These are phyloP conservation scores for Diabrotica undecimpunctata DNA, from an alignment of 1,140 invertebrate genomes.

Conservation along the genomic window DNA sequence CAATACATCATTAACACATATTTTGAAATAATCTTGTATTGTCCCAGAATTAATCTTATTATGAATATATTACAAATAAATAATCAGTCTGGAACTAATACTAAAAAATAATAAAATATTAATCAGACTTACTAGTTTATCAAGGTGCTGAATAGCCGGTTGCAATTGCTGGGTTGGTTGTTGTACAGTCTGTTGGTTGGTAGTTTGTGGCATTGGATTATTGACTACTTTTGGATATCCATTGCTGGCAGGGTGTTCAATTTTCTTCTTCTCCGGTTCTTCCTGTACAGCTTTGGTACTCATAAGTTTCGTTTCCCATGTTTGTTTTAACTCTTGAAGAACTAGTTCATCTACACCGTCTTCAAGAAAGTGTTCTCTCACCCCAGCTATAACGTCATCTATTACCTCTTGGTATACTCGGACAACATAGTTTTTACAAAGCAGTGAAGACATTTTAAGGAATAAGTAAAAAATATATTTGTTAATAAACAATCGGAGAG, in stretches of 20 bases:
- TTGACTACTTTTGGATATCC: conserved; percentile 29
- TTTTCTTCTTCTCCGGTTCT: conserved; percentile 12
- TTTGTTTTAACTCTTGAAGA: conserved; percentile 88
- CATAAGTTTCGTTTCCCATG: conserved; percentile 87
- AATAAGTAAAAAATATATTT: not conserved
- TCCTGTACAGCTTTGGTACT: conserved; percentile 77
- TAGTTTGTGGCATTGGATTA: conserved; percentile 5
- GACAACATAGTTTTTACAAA: conserved; percentile 38
- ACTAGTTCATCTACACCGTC: conserved; percentile 98
- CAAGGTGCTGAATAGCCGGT: conserved; percentile 9
- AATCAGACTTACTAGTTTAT: conserved; percentile 26
- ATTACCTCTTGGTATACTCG: conserved; percentile 88
- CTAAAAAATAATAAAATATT: conserved; percentile 31
- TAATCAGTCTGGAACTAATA: not conserved
- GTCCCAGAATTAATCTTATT: too few relatives aligned
- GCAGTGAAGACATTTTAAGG: conserved; percentile 32
- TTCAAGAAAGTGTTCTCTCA: conserved; percentile 94
- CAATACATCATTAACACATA: too few relatives aligned
- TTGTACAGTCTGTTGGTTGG: conserved; percentile 35
- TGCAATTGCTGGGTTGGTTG: conserved; percentile 23
- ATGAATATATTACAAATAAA: too few relatives aligned
- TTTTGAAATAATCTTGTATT: too few relatives aligned
- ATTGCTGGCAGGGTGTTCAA: conserved; percentile 17
- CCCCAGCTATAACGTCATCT: conserved; percentile 93
- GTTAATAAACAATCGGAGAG: too few relatives aligned